Conservation (phyloP, 2,797 vertebrate genomes). For the Gallinago nigripennis region DNA sequence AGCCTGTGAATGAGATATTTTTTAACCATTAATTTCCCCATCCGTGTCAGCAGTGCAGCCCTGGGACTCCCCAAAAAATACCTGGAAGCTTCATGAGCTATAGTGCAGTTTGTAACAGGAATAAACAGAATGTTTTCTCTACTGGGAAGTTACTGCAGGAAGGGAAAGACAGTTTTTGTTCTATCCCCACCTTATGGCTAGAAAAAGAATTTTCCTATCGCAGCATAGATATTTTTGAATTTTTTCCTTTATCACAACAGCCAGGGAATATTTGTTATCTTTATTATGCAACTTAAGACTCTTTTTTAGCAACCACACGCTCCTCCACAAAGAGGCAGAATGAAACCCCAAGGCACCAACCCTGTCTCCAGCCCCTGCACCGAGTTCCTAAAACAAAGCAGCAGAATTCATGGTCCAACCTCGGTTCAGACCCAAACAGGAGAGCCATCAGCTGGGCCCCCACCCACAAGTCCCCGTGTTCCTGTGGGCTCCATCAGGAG, state of each 20-base stretch:
- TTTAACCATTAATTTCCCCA: background rate
- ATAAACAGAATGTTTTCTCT: background rate
- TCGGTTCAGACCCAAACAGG: background rate
- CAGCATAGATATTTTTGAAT: background rate
- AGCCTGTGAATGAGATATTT: background rate
- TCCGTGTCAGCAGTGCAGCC: background rate
- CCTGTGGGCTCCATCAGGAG: background rate
- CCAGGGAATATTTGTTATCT: background rate
- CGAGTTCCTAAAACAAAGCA: background rate
- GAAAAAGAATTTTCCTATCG: conserved; percentile 43
- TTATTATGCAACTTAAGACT: background rate
- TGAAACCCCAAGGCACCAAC: background rate
- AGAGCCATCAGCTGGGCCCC: background rate
- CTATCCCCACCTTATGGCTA: conserved; percentile 72
- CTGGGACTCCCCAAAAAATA: background rate
- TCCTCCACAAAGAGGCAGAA: background rate
- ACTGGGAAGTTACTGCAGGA: background rate
- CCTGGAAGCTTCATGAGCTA: background rate
- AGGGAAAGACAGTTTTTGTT: conserved; percentile 47
- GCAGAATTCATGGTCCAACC: background rate
- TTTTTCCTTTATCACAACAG: background rate
- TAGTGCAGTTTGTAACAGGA: background rate
- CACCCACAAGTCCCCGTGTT: background rate
- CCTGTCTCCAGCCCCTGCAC: background rate
- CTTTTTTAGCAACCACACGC: background rate